Conservation (phyloP, 2,113 vertebrate genomes). For the Orthonyx spaldingii region DNA sequence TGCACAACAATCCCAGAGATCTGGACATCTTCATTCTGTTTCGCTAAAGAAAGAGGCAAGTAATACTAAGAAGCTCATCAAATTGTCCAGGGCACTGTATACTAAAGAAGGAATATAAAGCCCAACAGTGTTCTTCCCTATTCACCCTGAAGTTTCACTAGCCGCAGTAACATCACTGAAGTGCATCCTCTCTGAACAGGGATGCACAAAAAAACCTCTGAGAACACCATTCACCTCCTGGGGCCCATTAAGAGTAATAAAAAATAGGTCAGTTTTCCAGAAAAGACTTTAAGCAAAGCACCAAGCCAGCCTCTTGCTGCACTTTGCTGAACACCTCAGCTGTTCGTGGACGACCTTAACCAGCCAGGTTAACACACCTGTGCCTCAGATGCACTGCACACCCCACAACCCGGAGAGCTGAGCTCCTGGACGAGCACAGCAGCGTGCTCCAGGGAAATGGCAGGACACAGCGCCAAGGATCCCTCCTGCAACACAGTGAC, state of each 20-base stretch:
- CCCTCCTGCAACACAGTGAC: accelerated
- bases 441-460: accelerated
- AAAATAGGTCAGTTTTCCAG: neutral
- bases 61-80: neutral
- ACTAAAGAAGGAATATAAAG: neutral
- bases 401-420: accelerated
- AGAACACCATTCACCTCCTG: neutral
- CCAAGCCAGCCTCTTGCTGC: neutral
- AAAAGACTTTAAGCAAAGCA: neutral
- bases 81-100: neutral
- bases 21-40: neutral
- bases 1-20: neutral
- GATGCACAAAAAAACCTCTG: accelerated
- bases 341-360: accelerated
- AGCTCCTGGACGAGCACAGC: accelerated
- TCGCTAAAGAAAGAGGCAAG: neutral
- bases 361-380: neutral
- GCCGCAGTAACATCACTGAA: neutral
- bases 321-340: neutral
- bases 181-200: accelerated
- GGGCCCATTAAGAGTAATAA: neutral
- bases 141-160: neutral
- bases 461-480: accelerated
- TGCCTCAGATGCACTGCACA: accelerated
- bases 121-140: neutral